Percentiles rank a stretch among this genome's conserved stretches.
Conservation (phyloP, 2,888 invertebrate genomes). For the Drosophila diplacantha region DNA sequence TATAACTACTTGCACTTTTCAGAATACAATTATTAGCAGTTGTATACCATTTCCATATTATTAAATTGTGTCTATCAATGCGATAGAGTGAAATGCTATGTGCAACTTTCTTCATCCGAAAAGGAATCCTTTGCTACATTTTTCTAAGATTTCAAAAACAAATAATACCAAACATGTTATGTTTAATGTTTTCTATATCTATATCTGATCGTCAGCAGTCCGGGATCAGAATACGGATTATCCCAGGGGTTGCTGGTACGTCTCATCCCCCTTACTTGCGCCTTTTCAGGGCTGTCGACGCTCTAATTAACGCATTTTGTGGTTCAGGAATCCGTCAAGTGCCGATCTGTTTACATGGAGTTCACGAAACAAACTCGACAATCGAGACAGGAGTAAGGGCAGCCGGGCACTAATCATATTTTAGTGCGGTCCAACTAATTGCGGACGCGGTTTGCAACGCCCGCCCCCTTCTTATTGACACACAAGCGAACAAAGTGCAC, state of each 20-base stretch:
- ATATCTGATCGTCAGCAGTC: conserved; percentile 28
- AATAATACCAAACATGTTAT: neutral
- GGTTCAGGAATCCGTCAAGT: conserved; percentile 28
- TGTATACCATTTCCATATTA: neutral
- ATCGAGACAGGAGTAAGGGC: conserved; percentile 1
- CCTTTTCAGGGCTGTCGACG: conserved; percentile 31
- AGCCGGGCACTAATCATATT: conserved; percentile 62
- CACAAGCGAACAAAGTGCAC: conserved; percentile 6
- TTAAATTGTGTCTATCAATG: neutral
- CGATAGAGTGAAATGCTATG: neutral
- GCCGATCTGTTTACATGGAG: conserved; percentile 22
- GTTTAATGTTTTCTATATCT: neutral
- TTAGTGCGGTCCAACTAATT: conserved; percentile 65
- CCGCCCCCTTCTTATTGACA: conserved; percentile 25
- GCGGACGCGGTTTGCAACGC: conserved; percentile 34
- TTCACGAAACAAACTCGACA: conserved; percentile 26
- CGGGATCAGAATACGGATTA: conserved; percentile 3
- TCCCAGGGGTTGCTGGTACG: neutral
- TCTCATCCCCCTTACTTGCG: conserved; percentile 29
- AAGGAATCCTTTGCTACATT: too few relatives aligned
- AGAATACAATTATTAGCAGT: neutral
- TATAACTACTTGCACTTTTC: neutral
- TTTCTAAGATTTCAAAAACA: neutral
- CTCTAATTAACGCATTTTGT: conserved; percentile 50
- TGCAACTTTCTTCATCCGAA: too few relatives aligned